Percentiles rank a stretch among this genome's conserved stretches.
These are phyloP conservation scores for Pseudoips prasinana DNA, from an alignment of 2,888 invertebrate genomes.

Conservation along the genomic window DNA sequence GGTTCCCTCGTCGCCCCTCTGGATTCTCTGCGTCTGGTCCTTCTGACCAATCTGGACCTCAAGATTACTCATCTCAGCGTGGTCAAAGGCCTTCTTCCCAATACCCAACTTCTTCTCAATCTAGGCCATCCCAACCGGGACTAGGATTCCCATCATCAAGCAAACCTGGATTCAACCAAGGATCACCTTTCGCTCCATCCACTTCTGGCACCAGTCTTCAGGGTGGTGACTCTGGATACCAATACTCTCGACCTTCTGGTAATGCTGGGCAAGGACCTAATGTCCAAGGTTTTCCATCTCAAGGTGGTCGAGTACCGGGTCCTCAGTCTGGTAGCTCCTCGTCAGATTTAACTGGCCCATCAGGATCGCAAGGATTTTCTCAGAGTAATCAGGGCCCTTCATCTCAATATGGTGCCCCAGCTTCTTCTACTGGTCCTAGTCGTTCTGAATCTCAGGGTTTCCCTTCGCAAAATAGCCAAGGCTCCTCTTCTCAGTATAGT, in stretches of 20 bases:
- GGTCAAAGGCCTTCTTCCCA: conserved; percentile 9
- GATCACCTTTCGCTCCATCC: neutral
- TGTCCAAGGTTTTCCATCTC: conserved; percentile 6
- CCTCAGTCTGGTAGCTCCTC: conserved; percentile 3
- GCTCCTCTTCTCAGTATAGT: conserved; percentile 9
- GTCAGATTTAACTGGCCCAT: neutral
- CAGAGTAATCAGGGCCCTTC: conserved; percentile 5
- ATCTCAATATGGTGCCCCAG: conserved; percentile 22
- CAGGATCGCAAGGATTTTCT: conserved; percentile 1
- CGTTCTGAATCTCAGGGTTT: neutral
- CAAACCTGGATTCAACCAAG: neutral
- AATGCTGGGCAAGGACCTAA: conserved; percentile 7
- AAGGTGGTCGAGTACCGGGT: conserved; percentile 6
- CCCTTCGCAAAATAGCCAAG: neutral
- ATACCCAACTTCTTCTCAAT: conserved; percentile 15
- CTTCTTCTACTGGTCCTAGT: conserved; percentile 6
- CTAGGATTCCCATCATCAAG: neutral
- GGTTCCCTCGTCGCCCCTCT: conserved; percentile 2
- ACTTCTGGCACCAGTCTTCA: neutral
- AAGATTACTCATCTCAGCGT: conserved; percentile 11
- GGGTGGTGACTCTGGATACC: conserved; percentile 1
- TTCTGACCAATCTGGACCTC: conserved; percentile 13
- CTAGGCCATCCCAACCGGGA: conserved; percentile 1
- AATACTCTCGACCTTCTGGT: conserved; percentile 9
- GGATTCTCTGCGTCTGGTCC: conserved; percentile 10